Evolutionary conservation across 2,113 vertebrate species (phyloP).

Genomic region (Irena cyanogastra): DNA sequence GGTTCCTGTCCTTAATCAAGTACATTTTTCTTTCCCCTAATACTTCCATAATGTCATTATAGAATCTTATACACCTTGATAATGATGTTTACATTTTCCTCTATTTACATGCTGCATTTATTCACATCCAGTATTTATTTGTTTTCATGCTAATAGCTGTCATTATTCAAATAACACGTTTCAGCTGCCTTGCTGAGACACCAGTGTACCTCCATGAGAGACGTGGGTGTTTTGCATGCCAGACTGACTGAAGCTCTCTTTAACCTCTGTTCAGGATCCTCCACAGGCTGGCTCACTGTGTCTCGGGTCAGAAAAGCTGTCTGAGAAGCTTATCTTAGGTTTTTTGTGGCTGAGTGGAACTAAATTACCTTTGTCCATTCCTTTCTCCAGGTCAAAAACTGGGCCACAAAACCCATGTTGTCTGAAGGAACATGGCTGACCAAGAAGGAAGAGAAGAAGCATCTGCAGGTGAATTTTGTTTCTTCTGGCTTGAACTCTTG

Average conservation of each 20-base stretch:
- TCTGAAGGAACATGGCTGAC: not conserved
- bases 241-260: not conserved
- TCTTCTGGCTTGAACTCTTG: not conserved
- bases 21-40: not conserved
- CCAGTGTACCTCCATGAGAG: not conserved
- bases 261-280: not conserved
- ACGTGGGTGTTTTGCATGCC: not conserved
- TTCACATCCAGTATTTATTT: not conserved
- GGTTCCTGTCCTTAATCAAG: not conserved
- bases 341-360: not conserved
- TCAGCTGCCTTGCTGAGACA: not conserved
- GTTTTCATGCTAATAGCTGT: not conserved
- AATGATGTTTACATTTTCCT: not conserved
- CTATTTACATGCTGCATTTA: not conserved
- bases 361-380: not conserved
- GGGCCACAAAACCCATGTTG: not conserved
- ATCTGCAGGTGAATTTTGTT: not conserved
- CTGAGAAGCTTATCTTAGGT: not conserved
- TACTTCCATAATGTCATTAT: not conserved
- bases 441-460: not conserved
- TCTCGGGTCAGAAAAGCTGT: not conserved
- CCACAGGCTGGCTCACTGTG: not conserved
- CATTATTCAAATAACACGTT: not conserved
- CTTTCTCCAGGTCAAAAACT: not conserved
- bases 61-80: not conserved